A percentile compares a stretch with the other conserved stretches of the same genome.
Conservation (phyloP, 2,797 vertebrate genomes). For the Borostomias antarcticus region DNA sequence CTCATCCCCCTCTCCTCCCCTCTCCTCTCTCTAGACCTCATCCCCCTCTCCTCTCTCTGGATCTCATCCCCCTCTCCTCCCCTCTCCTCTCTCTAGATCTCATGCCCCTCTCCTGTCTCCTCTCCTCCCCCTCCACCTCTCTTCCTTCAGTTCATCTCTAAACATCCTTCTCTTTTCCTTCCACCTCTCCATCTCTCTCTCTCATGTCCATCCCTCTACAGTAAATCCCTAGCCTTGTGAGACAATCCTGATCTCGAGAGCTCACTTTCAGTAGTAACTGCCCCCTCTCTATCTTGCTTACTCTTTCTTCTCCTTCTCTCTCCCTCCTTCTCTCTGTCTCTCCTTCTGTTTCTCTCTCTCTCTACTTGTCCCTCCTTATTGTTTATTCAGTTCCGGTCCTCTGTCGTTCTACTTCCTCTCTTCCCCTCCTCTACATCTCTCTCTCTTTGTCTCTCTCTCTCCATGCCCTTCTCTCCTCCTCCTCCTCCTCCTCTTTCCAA, state of each 20-base stretch:
- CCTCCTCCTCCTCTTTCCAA: no score
- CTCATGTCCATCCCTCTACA: no score
- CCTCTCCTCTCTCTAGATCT: conserved; percentile 42
- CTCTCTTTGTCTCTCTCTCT: no score
- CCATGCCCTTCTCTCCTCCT: no score
- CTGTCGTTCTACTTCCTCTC: no score
- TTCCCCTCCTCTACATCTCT: no score
- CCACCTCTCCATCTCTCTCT: no score
- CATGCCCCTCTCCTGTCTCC: conserved; percentile 7
- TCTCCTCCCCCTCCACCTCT: background rate
- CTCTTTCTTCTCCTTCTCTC: conserved; percentile 1
- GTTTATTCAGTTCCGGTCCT: no score
- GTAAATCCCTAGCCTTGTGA: no score
- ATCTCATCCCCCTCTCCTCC: conserved; percentile 27
- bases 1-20: background rate
- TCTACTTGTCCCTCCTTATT: background rate
- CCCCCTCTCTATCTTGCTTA: background rate
- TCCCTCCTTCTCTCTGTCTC: background rate
- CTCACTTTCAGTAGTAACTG: background rate
- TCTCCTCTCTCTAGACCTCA: background rate
- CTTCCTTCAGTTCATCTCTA: background rate
- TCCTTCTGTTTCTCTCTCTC: conserved; percentile 3
- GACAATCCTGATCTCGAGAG: no score
- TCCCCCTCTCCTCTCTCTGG: conserved; percentile 9
- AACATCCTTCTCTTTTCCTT: background rate